Evolutionary conservation across 2,888 invertebrate species (phyloP), one percentile per base, ranked within the genome.

Genomic region (Drosophila gaucha): DNA sequence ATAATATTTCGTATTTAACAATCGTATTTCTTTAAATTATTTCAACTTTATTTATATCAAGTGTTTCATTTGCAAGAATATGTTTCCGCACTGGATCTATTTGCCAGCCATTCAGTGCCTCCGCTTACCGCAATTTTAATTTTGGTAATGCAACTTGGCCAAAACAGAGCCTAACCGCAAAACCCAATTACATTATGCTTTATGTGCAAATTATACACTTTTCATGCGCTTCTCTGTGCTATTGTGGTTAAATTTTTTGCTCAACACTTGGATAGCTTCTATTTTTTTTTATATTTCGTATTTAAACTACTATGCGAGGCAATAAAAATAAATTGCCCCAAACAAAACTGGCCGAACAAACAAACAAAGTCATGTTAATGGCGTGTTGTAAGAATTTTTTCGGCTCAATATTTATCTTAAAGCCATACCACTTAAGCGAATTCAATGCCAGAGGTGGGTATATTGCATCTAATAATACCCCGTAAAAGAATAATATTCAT

Each of bases 181-280:
- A 76, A 54, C n/a, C 62, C 64, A 64, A 41, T 74, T 55, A 63
- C 28, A 54, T 41, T 56, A 55, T 65, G 66, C 77, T 80, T 67
- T 69, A 80, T 77, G 63, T 66, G 74, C 64, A 65, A 79, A 80
- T 80, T 79, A 80, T 76, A 65, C 63, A 67, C 35, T 38, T 76
- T 64, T 63, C 31, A 39, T 26, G 10, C 18, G 12, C 30, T 36
- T 43, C 38, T 22, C 4, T 30, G 16, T 24, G 26, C 36, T 36
- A 28, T 49, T 52, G 38, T 52, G 46, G 57, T 51, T 56, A 30
- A 26, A 43, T 0, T 36, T 46, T 64, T 57, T 47, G 44, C 46
- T 18, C 28, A 39, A 54, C 26, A 33, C 35, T 38, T 47, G 38
- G 9, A 16, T 49, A 22, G 28, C 10, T 44, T n/a, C n/a, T 44